Conservation (phyloP, 2,888 invertebrate species). For the Zaprionus bogoriensis region DNA sequence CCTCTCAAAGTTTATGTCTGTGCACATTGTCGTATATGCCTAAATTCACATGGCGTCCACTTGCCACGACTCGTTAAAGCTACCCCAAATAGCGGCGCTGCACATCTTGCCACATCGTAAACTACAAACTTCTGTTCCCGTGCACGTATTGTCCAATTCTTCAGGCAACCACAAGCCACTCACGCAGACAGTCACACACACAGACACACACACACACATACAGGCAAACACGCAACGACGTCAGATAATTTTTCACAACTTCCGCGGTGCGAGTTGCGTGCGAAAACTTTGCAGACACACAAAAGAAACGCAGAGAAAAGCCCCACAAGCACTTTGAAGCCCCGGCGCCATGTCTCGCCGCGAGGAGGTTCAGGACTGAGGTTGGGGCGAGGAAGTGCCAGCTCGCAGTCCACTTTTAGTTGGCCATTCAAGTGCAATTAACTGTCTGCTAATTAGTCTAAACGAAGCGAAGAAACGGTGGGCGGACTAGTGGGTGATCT, state of each 20-base stretch:
- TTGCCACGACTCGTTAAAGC: not conserved
- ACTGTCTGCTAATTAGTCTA: conserved; percentile 71
- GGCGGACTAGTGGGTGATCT: conserved; percentile 9
- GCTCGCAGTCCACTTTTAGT: conserved; percentile 39
- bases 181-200: conserved; percentile 2
- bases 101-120: conserved; percentile 10
- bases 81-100: conserved; percentile 6
- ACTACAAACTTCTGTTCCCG: conserved; percentile 10
- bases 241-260: conserved; percentile 45
- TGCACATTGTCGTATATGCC: not conserved
- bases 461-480: conserved; percentile 33
- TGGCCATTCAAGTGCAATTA: conserved; percentile 71
- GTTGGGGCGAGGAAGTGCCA: not conserved
- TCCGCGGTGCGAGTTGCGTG: conserved; percentile 42
- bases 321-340: conserved; percentile 14
- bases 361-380: not conserved
- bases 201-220: conserved; percentile 30
- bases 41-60: conserved; percentile 7
- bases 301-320: conserved; percentile 11
- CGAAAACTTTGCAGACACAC: conserved; percentile 57
- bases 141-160: conserved; percentile 6
- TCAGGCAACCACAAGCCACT: conserved; percentile 9
- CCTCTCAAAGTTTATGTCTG: not conserved
- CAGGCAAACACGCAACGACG: conserved; percentile 22
- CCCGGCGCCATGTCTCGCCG: not conserved